Evolutionary conservation across 2,113 vertebrate species (phyloP), one percentile per base, ranked within the genome.

Genomic region (Hassar affinis): DNA sequence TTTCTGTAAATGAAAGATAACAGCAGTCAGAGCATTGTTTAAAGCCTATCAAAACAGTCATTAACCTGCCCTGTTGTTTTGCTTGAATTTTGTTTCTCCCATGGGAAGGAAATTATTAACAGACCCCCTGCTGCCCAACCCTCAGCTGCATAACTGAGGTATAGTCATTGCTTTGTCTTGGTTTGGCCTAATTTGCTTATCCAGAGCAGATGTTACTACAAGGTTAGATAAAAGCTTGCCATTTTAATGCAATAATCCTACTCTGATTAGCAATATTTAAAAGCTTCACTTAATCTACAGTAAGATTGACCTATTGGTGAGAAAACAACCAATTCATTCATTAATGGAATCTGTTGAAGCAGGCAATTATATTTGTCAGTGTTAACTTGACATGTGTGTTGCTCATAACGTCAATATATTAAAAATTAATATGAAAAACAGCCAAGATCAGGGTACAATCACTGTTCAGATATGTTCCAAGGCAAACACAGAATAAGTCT

Each of bases 61-160:
- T 91, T 90, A 92, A 79, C 85, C 83, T 84, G 83, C 59, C 61
- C 84, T 77, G 87, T 90, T 92, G 88, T 92, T 90, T 85, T 92
- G 89, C 86, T 89, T 90, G 74, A 90, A 85, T 91, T 90, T 90
- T 89, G 86, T 69, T 91, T 90, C 89, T 84, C 83, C 84, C 80
- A 79, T 80, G 54, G 75, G 85, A 84, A 88, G 88, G 85, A 90
- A 91, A 93, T 92, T 85, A 91, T 90, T 90, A 90, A 80, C 92
- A 93, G 90, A 80, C 87, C 69, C 68, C 22, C 85, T 87, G 25
- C 79, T 62, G 38, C n/a, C 22, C 56, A 83, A 82, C 82, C 72
- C 79, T 78, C 69, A 56, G 76, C 82, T 61, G 76, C 49, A 84
- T 88, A 89, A 90, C 87, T 90, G 81, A 88, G 51, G 59, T 33